A percentile compares a stretch with the other conserved stretches of the same genome.
phyloP scores from a whole-genome alignment of 2,113 vertebrate species.

The Dermatemys mawii region DNA sequence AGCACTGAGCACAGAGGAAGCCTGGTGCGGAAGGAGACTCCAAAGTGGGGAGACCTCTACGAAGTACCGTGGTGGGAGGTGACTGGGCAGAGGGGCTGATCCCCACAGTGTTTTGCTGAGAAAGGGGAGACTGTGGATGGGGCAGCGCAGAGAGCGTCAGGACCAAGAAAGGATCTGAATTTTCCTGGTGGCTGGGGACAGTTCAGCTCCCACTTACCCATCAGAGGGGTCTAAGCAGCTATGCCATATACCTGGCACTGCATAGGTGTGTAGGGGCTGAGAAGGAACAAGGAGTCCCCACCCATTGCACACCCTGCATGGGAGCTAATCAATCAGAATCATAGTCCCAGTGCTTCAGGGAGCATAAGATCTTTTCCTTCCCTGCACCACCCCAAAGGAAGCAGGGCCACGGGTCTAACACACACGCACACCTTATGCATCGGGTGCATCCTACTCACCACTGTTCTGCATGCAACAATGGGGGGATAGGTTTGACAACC shows the following conservation, averaged over 20 bases:
- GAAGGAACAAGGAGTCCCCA: neutral
- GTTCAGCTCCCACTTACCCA: neutral
- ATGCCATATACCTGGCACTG: rapidly evolving
- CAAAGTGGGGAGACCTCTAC: neutral
- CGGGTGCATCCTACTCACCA: neutral
- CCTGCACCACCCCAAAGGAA: neutral
- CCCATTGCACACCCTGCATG: neutral
- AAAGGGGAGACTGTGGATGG: neutral
- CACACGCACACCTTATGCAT: neutral
- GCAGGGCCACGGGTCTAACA: neutral
- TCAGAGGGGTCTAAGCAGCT: neutral
- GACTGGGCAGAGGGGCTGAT: neutral
- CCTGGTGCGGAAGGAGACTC: neutral
- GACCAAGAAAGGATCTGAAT: neutral
- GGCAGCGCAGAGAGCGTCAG: neutral
- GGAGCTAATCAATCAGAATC: neutral
- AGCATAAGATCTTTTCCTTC: neutral
- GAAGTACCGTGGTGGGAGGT: neutral
- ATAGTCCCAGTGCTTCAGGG: neutral
- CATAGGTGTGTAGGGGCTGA: neutral
- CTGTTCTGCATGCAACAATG: neutral
- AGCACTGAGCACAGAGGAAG: neutral
- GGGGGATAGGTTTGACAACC: too few relatives aligned
- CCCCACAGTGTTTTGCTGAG: rapidly evolving
- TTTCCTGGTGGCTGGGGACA: neutral